Base-by-base conservation (phyloP, 2,797 vertebrate genomes). In the Lagodon rhomboides region DNA sequence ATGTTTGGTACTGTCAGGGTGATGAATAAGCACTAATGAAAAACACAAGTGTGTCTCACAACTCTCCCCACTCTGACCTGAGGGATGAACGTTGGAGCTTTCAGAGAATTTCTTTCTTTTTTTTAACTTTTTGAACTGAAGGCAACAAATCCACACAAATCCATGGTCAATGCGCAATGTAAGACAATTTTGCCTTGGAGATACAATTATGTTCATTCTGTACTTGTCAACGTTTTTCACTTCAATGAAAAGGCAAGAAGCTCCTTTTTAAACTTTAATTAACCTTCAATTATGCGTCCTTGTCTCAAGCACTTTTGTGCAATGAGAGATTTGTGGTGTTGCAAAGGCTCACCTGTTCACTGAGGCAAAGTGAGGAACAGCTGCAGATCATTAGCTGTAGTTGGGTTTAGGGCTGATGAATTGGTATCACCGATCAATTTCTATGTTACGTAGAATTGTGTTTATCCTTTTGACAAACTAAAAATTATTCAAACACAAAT, bases 241-340 rank as follows among this genome's bases (percentile, higher is more conserved):
- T 89, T 91, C 87, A 86, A 71, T 85, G 59, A 87, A 80, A 68
- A 89, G 83, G 82, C 82, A 83, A 85, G 90, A 84, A 80, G 75
- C 67, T 82, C 75, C 47, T 61, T 83, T 91, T 92, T 89, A 86
- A 85, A 85, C 87, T 92, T 90, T 88, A 88, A 93, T 92, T 85
- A 89, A 80, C 65, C 54, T 75, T 18, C 83, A 83, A 90, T 89
- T 86, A 73, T 38, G 20, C 25, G 13, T 72, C 68, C 55, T 59
- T 68, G 53, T 89, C 55, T 79, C 23, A 78, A 70, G 62, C 62
- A 16, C 27, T 79, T 34, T 81, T 68, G 55, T 79, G 18, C 30
- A 75, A 51, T 72, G 30, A 62, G 73, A 51, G 20, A 34, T 68
- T 77, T 68, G 49, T 70, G 70, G 66, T 27, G 65, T 55, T 73